A percentile compares a stretch with the other conserved stretches of the same genome.
Conservation (phyloP, 2,888 invertebrate species). For the Orthosia gothica region DNA sequence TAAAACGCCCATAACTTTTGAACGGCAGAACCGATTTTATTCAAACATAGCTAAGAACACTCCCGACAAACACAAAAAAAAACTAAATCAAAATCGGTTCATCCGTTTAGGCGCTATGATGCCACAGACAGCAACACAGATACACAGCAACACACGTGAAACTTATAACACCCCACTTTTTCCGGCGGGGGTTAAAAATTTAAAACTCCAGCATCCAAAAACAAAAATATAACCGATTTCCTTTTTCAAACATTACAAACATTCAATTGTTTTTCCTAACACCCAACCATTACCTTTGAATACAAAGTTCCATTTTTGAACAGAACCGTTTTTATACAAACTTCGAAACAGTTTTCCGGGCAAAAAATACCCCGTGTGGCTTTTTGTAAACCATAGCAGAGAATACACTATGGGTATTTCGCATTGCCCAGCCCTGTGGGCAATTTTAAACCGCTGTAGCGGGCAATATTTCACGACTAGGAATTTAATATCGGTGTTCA, state of each 20-base stretch:
- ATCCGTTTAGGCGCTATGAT: no score
- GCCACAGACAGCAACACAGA: no score
- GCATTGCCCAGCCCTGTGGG: slow-evolving; percentile 32
- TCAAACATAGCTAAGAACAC: no score
- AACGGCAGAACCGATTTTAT: no score
- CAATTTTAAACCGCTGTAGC: slow-evolving; percentile 62
- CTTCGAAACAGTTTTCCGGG: slow-evolving; percentile 9
- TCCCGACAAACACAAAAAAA: no score
- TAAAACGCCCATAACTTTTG: no score
- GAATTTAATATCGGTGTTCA: slow-evolving; percentile 67
- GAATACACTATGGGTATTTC: slow-evolving; percentile 22
- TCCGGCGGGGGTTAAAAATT: background rate
- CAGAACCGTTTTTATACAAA: slow-evolving; percentile 19
- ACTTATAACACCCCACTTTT: background rate
- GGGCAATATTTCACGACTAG: slow-evolving; percentile 61
- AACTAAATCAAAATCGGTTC: no score
- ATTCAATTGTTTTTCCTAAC: slow-evolving; percentile 22
- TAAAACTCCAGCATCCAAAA: background rate
- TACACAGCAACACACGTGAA: background rate
- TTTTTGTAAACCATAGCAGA: slow-evolving; percentile 17
- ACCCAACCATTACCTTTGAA: slow-evolving; percentile 7
- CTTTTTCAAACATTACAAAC: slow-evolving; percentile 23
- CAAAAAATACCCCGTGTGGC: background rate
- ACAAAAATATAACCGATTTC: background rate
- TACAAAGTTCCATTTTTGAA: slow-evolving; percentile 12